A percentile compares a stretch with the other conserved stretches of the same genome.
Evolutionary conservation across 2,113 vertebrate species (phyloP).

Genomic region (Leptocoma aspasia): DNA sequence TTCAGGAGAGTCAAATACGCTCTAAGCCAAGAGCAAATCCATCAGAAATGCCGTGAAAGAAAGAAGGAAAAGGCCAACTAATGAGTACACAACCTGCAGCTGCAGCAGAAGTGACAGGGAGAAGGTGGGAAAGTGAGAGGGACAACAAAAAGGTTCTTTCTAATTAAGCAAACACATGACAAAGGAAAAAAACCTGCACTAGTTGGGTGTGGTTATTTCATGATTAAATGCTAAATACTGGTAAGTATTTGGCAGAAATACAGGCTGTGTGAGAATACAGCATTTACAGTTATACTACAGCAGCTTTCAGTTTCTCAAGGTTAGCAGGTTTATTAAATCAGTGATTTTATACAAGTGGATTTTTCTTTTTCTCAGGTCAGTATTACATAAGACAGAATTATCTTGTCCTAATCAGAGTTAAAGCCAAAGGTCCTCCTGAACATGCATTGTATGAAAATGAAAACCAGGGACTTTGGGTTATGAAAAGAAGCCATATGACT

Average conservation of each 20-base stretch:
- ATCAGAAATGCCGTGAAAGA: neutral
- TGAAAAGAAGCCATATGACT: conserved; percentile 64
- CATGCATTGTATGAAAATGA: conserved; percentile 16
- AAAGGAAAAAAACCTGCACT: neutral
- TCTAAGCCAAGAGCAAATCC: conserved; percentile 27
- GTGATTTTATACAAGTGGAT: neutral
- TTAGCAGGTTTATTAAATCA: neutral
- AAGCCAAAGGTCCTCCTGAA: conserved; percentile 29
- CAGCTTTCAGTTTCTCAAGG: neutral
- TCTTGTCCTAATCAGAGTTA: neutral
- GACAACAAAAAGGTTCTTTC: neutral
- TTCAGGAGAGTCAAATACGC: neutral
- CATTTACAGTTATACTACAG: neutral
- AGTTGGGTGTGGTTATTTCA: neutral
- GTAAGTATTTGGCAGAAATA: neutral
- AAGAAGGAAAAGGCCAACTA: neutral
- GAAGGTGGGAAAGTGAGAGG: neutral
- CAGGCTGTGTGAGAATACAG: neutral
- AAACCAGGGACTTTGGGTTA: conserved; percentile 37
- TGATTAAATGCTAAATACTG: neutral
- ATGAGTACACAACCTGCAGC: neutral
- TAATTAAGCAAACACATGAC: neutral
- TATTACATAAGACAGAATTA: neutral
- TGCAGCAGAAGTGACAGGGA: neutral
- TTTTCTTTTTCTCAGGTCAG: neutral